Conservation (phyloP, 1,140 invertebrate genomes). For the Mamestra configurata region DNA sequence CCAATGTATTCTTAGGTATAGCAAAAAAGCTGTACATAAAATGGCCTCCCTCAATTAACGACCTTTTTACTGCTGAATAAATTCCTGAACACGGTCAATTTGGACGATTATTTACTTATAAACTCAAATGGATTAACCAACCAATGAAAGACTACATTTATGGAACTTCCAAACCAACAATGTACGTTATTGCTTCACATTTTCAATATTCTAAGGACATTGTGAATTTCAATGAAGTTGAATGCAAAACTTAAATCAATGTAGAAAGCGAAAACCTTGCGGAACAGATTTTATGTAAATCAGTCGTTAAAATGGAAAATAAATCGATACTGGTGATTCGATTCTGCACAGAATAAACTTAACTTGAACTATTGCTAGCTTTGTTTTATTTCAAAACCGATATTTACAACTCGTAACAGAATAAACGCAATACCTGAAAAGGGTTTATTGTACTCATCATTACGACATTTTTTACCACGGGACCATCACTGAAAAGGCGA, state of each 20-base stretch:
- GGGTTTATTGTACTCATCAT: too few relatives aligned
- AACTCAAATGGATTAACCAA: neutral
- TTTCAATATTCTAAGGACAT: neutral
- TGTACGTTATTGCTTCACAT: neutral
- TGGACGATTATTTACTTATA: neutral
- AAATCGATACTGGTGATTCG: slow-evolving; percentile 16
- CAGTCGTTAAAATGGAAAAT: slow-evolving; percentile 1
- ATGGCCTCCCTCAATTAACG: neutral
- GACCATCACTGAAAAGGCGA: too few relatives aligned
- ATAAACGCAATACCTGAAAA: too few relatives aligned
- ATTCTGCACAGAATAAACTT: neutral
- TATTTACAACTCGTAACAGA: too few relatives aligned
- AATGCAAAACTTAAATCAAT: slow-evolving; percentile 15
- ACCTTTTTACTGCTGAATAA: slow-evolving; percentile 1
- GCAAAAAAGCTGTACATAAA: neutral
- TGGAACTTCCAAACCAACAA: too few relatives aligned
- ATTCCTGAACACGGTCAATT: neutral
- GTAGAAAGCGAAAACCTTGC: neutral
- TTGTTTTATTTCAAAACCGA: too few relatives aligned
- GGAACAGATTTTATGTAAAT: slow-evolving; percentile 26
- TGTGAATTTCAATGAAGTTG: neutral
- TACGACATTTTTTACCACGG: too few relatives aligned
- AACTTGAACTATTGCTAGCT: neutral
- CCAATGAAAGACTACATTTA: neutral
- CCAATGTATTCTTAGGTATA: neutral